Evolutionary conservation across 2,888 invertebrate species (phyloP).

Genomic region (Escarpia spicata): DNA sequence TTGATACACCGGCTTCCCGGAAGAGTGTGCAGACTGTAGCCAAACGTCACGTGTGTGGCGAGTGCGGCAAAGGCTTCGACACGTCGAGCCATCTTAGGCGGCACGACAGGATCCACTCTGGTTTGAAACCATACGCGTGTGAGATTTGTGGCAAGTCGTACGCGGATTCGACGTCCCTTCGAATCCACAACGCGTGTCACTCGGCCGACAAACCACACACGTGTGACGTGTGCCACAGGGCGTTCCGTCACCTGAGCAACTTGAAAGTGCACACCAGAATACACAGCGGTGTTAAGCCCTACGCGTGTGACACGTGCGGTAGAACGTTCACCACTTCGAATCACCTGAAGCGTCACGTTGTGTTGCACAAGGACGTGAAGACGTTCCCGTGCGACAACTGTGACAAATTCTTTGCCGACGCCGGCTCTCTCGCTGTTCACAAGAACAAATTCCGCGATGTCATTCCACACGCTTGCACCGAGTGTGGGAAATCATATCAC

Average conservation of each 20-base stretch:
- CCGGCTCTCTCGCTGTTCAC: background rate
- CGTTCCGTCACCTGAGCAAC: background rate
- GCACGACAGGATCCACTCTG: background rate
- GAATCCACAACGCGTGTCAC: background rate
- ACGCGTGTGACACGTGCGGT: background rate
- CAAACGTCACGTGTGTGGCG: background rate
- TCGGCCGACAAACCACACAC: constrained; percentile 10
- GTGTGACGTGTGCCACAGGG: background rate
- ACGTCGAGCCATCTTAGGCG: background rate
- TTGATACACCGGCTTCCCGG: too few species aligned
- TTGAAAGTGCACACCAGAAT: background rate
- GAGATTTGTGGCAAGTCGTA: constrained; percentile 18
- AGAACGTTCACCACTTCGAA: background rate
- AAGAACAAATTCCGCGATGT: background rate
- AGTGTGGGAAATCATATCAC: background rate
- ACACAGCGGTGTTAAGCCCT: background rate
- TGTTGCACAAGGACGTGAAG: background rate
- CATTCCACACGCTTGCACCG: background rate
- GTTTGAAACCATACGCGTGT: background rate
- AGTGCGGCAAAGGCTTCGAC: background rate
- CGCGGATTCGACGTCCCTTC: background rate
- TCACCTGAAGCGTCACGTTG: background rate
- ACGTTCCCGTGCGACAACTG: background rate
- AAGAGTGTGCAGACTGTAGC: too few species aligned
- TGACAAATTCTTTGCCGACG: background rate